Conservation (phyloP, 1,140 invertebrate species). For the Whitmania pigra region DNA sequence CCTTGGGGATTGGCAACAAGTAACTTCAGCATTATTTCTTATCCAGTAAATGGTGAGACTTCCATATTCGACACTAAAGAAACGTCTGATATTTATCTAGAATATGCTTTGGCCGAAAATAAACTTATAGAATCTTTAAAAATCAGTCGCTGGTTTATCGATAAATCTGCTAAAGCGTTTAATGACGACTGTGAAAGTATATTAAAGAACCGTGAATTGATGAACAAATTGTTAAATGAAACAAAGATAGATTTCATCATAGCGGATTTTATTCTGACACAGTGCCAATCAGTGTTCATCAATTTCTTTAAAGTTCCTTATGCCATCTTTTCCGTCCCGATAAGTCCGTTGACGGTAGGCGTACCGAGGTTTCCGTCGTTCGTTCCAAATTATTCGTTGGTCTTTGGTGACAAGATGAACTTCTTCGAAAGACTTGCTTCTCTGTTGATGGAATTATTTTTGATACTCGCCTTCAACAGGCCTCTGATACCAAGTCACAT, state of each 20-base stretch:
- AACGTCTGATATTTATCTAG: neutral
- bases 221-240: neutral
- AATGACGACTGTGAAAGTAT: neutral
- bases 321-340: neutral
- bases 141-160: neutral
- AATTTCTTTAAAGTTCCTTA: neutral
- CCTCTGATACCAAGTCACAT: no score
- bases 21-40: conserved; percentile 2
- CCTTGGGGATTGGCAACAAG: neutral
- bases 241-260: conserved; percentile 6
- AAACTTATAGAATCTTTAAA: neutral
- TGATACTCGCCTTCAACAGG: neutral
- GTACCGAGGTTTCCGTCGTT: conserved; percentile 11
- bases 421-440: neutral
- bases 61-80: neutral
- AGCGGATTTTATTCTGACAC: neutral
- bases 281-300: neutral
- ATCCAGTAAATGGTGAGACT: neutral
- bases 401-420: neutral
- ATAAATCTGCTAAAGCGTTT: neutral
- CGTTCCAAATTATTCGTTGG: neutral
- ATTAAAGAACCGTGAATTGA: neutral
- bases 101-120: neutral
- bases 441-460: neutral
- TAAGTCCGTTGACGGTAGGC: neutral